phyloP scores from a whole-genome alignment of 1,140 invertebrate species.

The Rhopalosiphum maidis region DNA sequence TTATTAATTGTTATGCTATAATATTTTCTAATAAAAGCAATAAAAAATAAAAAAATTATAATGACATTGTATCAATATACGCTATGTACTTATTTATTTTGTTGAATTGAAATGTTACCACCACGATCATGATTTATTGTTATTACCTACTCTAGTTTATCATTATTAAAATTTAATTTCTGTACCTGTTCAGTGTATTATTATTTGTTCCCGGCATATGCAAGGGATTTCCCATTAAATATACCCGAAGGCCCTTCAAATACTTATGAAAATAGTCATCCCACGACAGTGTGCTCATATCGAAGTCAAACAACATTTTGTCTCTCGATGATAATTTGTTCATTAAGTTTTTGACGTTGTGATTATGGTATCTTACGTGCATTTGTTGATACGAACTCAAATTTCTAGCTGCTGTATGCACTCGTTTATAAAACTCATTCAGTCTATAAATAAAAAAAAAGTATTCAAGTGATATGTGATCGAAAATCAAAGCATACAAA shows the following conservation, averaged over 20 bases:
- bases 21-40: too few relatives aligned
- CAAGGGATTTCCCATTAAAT: slow-evolving; percentile 75
- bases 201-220: slow-evolving; percentile 62
- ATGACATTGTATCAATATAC: not conserved
- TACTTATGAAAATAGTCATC: slow-evolving; percentile 71
- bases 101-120: not conserved
- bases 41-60: not conserved
- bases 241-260: slow-evolving; percentile 71
- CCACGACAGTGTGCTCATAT: slow-evolving; percentile 74
- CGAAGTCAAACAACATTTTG: slow-evolving; percentile 72
- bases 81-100: not conserved
- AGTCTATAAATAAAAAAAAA: slow-evolving; percentile 1
- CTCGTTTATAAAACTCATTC: slow-evolving; percentile 41
- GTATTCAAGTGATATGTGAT: too few relatives aligned
- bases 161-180: not conserved
- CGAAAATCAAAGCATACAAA: not conserved
- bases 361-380: slow-evolving; percentile 45
- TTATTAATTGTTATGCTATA: too few relatives aligned
- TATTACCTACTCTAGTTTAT: not conserved
- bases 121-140: not conserved
- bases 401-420: slow-evolving; percentile 23
- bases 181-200: slow-evolving; percentile 38
- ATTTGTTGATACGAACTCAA: slow-evolving; percentile 68
- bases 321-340: slow-evolving; percentile 68
- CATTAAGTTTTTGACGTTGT: slow-evolving; percentile 70